Conservation (phyloP, 2,888 invertebrate species). For the Drosophila macrospina region DNA sequence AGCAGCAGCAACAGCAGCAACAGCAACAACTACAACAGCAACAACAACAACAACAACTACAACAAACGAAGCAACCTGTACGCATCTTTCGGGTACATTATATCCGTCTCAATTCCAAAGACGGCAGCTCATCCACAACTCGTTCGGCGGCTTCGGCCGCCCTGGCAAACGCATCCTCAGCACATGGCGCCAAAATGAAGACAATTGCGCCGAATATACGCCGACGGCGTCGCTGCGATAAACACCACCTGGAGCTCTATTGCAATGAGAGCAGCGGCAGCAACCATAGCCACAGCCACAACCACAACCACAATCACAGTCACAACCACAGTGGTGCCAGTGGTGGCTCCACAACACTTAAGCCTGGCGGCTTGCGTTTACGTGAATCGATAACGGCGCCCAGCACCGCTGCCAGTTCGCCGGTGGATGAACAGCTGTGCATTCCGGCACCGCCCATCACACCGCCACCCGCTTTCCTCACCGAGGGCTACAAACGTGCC, state of each 20-base stretch:
- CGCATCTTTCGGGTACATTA: slow-evolving; percentile 81
- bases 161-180: slow-evolving; percentile 32
- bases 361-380: slow-evolving; percentile 57
- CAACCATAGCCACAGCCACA: background rate
- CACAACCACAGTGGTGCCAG: slow-evolving; percentile 2
- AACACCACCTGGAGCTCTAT: slow-evolving; percentile 86
- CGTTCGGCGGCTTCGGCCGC: slow-evolving; percentile 48
- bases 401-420: slow-evolving; percentile 77
- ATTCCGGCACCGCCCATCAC: slow-evolving; percentile 88
- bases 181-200: slow-evolving; percentile 87
- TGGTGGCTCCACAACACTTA: slow-evolving; percentile 42
- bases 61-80: slow-evolving; percentile 62
- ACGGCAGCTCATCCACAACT: slow-evolving; percentile 61
- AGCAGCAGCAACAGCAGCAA: slow-evolving; percentile 28
- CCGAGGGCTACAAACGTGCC: slow-evolving; percentile 87
- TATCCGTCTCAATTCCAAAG: slow-evolving; percentile 80
- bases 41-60: slow-evolving; percentile 30
- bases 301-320: too few relatives aligned
- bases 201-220: slow-evolving; percentile 88
- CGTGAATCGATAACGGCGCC: slow-evolving; percentile 74
- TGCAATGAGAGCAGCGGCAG: slow-evolving; percentile 76
- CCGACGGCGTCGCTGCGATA: slow-evolving; percentile 88
- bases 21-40: slow-evolving; percentile 36
- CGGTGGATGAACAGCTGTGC: slow-evolving; percentile 77
- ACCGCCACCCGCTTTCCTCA: slow-evolving; percentile 89